phyloP scores from a whole-genome alignment of 2,888 invertebrate species.

The Cyaniris semiargus region DNA sequence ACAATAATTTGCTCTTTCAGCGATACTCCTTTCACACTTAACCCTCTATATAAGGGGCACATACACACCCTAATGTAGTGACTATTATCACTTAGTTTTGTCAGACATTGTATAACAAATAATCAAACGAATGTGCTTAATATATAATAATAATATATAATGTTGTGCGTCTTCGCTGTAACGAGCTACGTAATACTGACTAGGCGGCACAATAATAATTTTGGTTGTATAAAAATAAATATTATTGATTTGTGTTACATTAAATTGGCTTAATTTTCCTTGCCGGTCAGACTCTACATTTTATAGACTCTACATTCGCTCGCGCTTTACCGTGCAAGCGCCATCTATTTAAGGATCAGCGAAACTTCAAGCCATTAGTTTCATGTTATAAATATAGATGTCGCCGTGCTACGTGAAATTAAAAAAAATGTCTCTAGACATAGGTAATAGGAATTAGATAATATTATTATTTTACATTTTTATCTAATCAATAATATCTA shows the following conservation, averaged over 20 bases:
- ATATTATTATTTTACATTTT: neutral
- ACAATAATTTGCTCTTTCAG: too few species aligned
- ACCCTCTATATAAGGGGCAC: too few species aligned
- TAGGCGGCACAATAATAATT: too few species aligned
- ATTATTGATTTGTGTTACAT: neutral
- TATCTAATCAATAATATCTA: neutral
- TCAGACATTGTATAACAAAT: too few species aligned
- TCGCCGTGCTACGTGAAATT: neutral
- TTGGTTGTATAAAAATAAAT: too few species aligned
- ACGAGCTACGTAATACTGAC: too few species aligned
- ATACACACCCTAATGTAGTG: too few species aligned
- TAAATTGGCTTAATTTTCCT: neutral
- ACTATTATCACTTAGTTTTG: too few species aligned
- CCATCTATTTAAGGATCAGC: neutral
- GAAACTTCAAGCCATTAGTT: conserved; percentile 4
- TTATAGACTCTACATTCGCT: neutral
- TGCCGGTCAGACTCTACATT: neutral
- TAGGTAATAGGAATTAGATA: neutral
- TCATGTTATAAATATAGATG: conserved; percentile 6
- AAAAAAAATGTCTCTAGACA: neutral
- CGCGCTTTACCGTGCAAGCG: neutral
- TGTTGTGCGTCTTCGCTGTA: too few species aligned
- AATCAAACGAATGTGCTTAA: too few species aligned
- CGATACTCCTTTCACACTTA: too few species aligned
- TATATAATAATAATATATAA: too few species aligned